These are phyloP conservation scores for Drosophila tristis DNA, from an alignment of 1,140 invertebrate genomes.

Conservation along the genomic window DNA sequence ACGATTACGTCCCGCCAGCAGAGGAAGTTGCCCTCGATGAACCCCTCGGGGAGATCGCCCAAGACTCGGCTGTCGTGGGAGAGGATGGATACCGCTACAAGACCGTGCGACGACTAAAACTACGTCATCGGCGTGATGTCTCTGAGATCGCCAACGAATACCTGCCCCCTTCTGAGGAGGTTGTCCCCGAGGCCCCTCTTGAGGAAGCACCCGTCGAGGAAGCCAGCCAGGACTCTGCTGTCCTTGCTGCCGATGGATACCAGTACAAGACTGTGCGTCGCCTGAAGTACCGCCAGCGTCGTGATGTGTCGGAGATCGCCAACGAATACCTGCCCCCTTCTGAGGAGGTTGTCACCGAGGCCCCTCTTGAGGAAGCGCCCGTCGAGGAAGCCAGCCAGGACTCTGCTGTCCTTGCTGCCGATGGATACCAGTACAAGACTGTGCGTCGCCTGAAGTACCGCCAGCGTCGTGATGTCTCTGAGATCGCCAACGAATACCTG, in stretches of 20 bases:
- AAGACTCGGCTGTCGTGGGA: slow-evolving; percentile 51
- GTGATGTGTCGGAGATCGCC: slow-evolving; percentile 44
- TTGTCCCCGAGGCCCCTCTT: slow-evolving; percentile 19
- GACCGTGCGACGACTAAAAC: slow-evolving; percentile 54
- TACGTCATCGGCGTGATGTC: slow-evolving; percentile 65
- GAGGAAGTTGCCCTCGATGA: slow-evolving; percentile 54
- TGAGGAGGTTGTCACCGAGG: slow-evolving; percentile 26
- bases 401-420: slow-evolving; percentile 35
- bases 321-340: slow-evolving; percentile 53
- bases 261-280: slow-evolving; percentile 60
- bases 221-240: slow-evolving; percentile 25
- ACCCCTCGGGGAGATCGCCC: slow-evolving; percentile 35
- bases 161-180: slow-evolving; percentile 57
- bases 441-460: slow-evolving; percentile 54
- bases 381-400: slow-evolving; percentile 23
- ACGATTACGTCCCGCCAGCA: slow-evolving; percentile 68
- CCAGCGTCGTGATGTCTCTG: slow-evolving; percentile 64
- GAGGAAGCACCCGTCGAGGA: slow-evolving; percentile 33
- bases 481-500: slow-evolving; percentile 57
- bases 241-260: slow-evolving; percentile 57
- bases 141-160: slow-evolving; percentile 63
- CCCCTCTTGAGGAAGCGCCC: slow-evolving; percentile 6
- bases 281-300: slow-evolving; percentile 52
- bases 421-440: slow-evolving; percentile 64
- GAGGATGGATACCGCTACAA: slow-evolving; percentile 66